Percentiles rank a stretch among this genome's conserved stretches.
Evolutionary conservation across 2,888 invertebrate species (phyloP).

Genomic region (Halictus quadricinctus): DNA sequence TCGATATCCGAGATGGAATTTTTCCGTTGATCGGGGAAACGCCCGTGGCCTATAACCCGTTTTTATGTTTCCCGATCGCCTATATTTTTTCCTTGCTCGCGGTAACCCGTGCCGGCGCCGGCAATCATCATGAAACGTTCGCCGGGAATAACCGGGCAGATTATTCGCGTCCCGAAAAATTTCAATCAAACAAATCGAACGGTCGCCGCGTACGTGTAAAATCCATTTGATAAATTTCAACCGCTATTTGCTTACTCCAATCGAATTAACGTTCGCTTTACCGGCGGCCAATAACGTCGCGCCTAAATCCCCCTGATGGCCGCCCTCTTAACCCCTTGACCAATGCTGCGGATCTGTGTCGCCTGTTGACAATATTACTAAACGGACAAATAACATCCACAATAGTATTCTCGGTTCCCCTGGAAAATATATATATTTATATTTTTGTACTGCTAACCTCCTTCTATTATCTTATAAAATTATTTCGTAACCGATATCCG

Average conservation of each 20-base stretch:
- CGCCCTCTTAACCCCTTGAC: background rate
- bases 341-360: background rate
- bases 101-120: background rate
- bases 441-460: background rate
- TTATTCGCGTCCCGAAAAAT: conserved; percentile 24
- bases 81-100: background rate
- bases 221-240: conserved; percentile 27
- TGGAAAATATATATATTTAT: background rate
- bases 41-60: background rate
- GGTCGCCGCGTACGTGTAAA: conserved; percentile 2
- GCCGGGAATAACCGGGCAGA: background rate
- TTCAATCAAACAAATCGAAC: conserved; percentile 20
- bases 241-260: background rate
- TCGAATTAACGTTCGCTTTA: conserved; percentile 21
- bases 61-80: background rate
- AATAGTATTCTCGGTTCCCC: background rate
- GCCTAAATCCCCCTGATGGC: background rate
- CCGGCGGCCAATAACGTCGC: background rate
- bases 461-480: background rate
- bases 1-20: conserved; percentile 40
- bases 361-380: background rate
- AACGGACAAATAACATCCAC: no score
- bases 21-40: conserved; percentile 16
- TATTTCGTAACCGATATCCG: no score
- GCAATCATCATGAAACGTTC: conserved; percentile 28